Conservation (phyloP, 64 coral and sea anemone species). For the Actinia tenebrosa region DNA sequence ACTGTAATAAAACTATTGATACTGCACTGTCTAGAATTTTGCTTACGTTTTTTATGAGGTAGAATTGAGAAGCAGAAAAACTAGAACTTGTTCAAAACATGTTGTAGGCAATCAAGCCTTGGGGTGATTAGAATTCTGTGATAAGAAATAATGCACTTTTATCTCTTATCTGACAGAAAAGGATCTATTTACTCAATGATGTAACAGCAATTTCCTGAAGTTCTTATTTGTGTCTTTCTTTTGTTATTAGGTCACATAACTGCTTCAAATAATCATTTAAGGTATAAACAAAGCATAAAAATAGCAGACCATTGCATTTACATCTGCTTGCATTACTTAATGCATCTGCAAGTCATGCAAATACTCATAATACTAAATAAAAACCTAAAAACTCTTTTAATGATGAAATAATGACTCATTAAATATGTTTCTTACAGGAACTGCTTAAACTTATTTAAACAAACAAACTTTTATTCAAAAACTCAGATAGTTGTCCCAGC, state of each 20-base stretch:
- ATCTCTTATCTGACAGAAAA: not conserved
- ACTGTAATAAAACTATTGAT: not conserved
- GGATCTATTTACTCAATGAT: not conserved
- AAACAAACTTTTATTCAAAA: not conserved
- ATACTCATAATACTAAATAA: not conserved
- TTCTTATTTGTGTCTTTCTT: not conserved
- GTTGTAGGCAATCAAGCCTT: not conserved
- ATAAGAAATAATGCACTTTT: slow-evolving; percentile 8
- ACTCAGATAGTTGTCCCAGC: not conserved
- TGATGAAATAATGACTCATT: not conserved
- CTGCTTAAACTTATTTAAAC: not conserved
- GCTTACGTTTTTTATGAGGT: not conserved
- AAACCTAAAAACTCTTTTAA: not conserved
- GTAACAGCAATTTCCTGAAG: slow-evolving; percentile 8
- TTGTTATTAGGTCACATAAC: slow-evolving; percentile 2
- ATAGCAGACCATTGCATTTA: not conserved
- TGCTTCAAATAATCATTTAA: not conserved
- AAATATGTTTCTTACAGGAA: not conserved
- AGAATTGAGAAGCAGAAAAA: not conserved
- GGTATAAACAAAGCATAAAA: not conserved
- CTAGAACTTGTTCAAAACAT: not conserved
- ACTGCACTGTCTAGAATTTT: not conserved
- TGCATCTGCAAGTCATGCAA: too few species aligned
- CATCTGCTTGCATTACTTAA: not conserved
- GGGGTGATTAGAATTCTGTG: not conserved